Base-by-base conservation (phyloP, 1,140 invertebrate species). In the Tetraneura akinire region DNA sequence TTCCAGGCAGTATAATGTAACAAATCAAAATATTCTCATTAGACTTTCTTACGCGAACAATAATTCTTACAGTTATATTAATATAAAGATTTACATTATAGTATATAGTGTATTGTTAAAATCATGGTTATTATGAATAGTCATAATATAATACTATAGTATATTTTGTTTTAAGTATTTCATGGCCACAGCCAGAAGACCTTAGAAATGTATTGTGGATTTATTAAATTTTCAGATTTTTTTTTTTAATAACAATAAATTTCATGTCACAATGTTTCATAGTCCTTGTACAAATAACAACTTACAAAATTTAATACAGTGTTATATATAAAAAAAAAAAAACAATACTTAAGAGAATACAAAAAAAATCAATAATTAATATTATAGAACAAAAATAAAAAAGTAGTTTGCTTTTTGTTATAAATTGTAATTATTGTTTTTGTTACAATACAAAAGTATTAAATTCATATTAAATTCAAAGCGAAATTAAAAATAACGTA, bases 281-380 rank as follows among this genome's bases (percentile, higher is more conserved):
- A 68, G 66, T 47, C 66, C 66, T 68, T 68, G 66, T 47, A 47
- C 29, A n/a, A 16, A 16, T 21, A 8, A n/a, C n/a, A 16, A 47
- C 2, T n/a, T 68, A 68, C 16, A 47, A 11, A 47, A 47, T 37
- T n/a, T 68, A 16, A n/a, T 14, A 23, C 21, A 8, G 14, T 23
- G 14, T 26, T 62, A 29, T 62, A 45, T 62, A 16, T 62, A 32
- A 62, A 47, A 10, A 10, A 47, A 1, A 23, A 26, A 6, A 8
- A 29, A 60, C 23, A 60, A 57, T 57, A 26, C 13, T 11, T 11
- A 57, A 60, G 11, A 26, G 1, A 60, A 60, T 60, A 60, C 26
- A 60, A 60, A 14, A 5, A 16, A 14, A 8, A 26, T 29, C 26
- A 18, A 45, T n/a, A 13, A 21, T 21, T 45, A 66, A 66, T 16